phyloP scores from a whole-genome alignment of 2,113 vertebrate species.

The Myrmecobius fasciatus region DNA sequence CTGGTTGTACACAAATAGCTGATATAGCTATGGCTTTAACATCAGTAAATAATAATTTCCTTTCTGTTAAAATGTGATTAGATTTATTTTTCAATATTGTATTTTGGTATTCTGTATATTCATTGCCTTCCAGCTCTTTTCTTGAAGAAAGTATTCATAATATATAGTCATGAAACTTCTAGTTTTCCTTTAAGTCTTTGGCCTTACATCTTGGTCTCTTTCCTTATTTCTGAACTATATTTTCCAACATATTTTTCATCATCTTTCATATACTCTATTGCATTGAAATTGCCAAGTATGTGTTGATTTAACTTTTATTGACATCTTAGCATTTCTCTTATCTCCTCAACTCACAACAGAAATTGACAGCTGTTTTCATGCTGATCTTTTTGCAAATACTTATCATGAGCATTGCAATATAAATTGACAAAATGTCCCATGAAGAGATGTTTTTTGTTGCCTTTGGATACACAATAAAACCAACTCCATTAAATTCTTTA shows the following conservation, averaged over 20 bases:
- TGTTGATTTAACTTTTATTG: neutral
- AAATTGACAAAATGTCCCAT: neutral
- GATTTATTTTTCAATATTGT: neutral
- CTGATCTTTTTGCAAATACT: neutral
- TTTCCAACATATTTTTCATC: neutral
- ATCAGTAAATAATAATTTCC: neutral
- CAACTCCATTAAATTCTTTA: neutral
- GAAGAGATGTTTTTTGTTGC: neutral
- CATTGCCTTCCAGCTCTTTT: neutral
- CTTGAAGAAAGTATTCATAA: neutral
- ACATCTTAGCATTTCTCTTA: neutral
- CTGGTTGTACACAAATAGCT: neutral
- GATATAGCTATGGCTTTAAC: neutral
- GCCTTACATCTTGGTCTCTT: neutral
- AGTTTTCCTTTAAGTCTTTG: neutral
- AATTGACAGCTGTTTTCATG: neutral
- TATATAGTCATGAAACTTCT: neutral
- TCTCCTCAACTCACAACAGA: neutral
- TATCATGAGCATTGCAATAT: neutral
- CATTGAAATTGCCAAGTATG: neutral
- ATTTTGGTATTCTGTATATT: neutral
- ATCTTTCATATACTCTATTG: neutral
- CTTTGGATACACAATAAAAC: neutral
- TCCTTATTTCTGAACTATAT: neutral
- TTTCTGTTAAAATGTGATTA: neutral